Evolutionary conservation across 2,113 vertebrate species (phyloP), one percentile per base, ranked within the genome.

Genomic region (Callospermophilus lateralis): DNA sequence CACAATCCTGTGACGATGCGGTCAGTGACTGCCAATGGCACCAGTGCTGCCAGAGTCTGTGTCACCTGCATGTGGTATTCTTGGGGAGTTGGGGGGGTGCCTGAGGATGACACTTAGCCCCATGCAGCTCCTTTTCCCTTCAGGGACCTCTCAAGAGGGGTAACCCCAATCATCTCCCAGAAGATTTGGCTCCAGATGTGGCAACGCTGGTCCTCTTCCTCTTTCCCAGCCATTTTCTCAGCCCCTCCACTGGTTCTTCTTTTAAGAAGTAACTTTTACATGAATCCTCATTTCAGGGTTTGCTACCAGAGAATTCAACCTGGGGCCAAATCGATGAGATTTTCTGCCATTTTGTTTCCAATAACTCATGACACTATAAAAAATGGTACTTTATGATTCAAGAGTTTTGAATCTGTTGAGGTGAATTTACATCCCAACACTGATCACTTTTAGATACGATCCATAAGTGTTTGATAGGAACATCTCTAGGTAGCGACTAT

Each of bases 11-110:
- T 17, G 8, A 19, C 9, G 16, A 28, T 0, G 2, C 17, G 5
- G 32, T 39, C 6, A 30, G 20, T 0, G 6, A 4, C n/a, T 61
- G 79, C 76, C 5, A 39, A 28, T 28, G 48, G n/a, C 8, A 55
- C 39, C 20, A 34, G 30, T 53, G 42, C 32, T 15, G 9, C 63
- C 17, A 53, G 17, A 77, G 70, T 30, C 37, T 48, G n/a, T 53
- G 34, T 17, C 6, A 1, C 26, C 48, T 24, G 12, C 68, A 28
- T 2, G 8, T 1, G 39, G 45, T 55, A 1, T 2, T 6, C 51
- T 70, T 7, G 0, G 53, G 76, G 61, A 48, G 30, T 30, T 6
- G 1, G n/a, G 10, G 42, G 10, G 48, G 51, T 28, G 5, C 9
- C 51, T 28, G 15, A 51, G 45, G 9, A 6, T 4, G 45, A 61